phyloP scores from a whole-genome alignment of 2,797 vertebrate species.

The Danio aesculapii region DNA sequence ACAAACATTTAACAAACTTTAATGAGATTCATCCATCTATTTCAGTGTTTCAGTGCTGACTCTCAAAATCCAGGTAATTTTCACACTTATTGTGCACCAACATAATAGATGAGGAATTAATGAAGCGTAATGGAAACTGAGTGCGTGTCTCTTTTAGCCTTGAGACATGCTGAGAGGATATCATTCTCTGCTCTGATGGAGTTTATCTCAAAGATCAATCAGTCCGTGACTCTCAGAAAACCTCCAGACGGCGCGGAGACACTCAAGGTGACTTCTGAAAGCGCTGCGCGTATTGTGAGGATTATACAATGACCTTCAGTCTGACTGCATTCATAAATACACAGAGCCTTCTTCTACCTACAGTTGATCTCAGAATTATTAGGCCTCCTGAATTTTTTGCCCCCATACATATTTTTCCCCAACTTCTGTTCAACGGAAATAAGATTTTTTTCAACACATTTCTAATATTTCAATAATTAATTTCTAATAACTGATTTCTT shows the following conservation, averaged over 20 bases:
- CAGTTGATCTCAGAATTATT: background rate
- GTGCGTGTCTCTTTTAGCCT: slow-evolving; percentile 17
- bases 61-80: slow-evolving; percentile 5
- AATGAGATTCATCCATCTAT: slow-evolving; percentile 15
- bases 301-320: slow-evolving; percentile 3
- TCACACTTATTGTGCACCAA: slow-evolving; percentile 2
- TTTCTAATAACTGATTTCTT: too few species aligned
- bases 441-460: too few species aligned
- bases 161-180: slow-evolving; percentile 39
- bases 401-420: too few species aligned
- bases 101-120: slow-evolving; percentile 13
- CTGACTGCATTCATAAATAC: slow-evolving; percentile 12
- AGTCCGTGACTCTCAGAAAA: slow-evolving; percentile 33
- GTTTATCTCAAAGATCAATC: slow-evolving; percentile 32
- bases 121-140: slow-evolving; percentile 5
- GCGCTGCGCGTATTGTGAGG: background rate
- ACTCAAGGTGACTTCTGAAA: slow-evolving; percentile 43
- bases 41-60: background rate
- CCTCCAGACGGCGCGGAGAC: slow-evolving; percentile 22
- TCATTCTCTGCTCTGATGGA: slow-evolving; percentile 46
- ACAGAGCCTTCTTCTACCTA: background rate
- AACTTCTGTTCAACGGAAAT: too few species aligned
- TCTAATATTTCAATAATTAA: too few species aligned
- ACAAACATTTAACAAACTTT: slow-evolving; percentile 6
- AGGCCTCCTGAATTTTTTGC: too few species aligned